A percentile compares a stretch with the other conserved stretches of the same genome.
Evolutionary conservation across 2,888 invertebrate species (phyloP).

Genomic region (Malthinus seriepunctatus): DNA sequence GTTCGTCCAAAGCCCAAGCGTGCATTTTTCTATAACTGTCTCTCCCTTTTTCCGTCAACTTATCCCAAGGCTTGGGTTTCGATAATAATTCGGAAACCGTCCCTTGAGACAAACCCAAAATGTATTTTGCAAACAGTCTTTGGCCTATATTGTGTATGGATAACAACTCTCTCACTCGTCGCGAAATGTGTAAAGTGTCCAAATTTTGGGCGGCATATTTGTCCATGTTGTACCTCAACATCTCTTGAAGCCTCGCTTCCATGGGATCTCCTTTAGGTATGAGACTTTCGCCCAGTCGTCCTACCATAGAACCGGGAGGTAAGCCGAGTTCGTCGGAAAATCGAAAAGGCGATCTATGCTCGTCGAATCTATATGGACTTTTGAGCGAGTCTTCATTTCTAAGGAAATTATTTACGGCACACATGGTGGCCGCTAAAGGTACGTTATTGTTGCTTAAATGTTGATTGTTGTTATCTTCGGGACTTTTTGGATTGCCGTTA

Average conservation of each 20-base stretch:
- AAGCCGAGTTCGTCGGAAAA: constrained; percentile 83
- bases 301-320: constrained; percentile 81
- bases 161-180: constrained; percentile 89
- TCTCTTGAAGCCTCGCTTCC: constrained; percentile 91
- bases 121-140: constrained; percentile 97
- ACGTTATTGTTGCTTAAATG: constrained; percentile 58
- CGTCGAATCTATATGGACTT: constrained; percentile 79
- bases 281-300: constrained; percentile 83
- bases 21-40: constrained; percentile 99
- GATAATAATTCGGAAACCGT: constrained; percentile 97
- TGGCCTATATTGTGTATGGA: constrained; percentile 99
- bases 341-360: constrained; percentile 76
- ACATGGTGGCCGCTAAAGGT: constrained; percentile 56
- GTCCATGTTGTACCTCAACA: constrained; percentile 94
- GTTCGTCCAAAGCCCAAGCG: constrained; percentile 98
- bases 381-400: constrained; percentile 58
- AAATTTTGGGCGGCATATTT: constrained; percentile 92
- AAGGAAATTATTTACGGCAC: constrained; percentile 52
- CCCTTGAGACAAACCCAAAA: constrained; percentile 94
- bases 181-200: constrained; percentile 93
- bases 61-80: constrained; percentile 99
- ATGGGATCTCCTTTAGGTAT: constrained; percentile 93
- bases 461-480: constrained; percentile 59
- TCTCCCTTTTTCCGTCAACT: constrained; percentile 97
- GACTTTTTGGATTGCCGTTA: constrained; percentile 59